Conservation (phyloP, 2,113 vertebrate species). For the Campylomormyrus numenius region DNA sequence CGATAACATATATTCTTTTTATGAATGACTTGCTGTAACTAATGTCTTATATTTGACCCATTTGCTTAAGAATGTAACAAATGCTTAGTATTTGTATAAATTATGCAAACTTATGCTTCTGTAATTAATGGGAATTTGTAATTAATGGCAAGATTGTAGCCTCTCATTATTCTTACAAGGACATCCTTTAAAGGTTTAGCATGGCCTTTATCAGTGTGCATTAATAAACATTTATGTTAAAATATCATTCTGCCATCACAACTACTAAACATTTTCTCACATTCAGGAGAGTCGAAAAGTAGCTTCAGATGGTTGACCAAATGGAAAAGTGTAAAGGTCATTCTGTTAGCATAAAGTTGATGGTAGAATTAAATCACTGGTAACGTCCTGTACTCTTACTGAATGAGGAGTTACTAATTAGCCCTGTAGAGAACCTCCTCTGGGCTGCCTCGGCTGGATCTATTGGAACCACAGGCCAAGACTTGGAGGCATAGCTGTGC, state of each 20-base stretch:
- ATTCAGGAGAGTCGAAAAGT: background rate
- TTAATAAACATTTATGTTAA: conserved; percentile 13
- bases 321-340: background rate
- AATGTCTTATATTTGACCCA: conserved; percentile 47
- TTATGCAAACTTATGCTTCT: conserved; percentile 57
- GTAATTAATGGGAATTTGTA: conserved; percentile 51
- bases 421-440: background rate
- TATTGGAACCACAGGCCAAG: background rate
- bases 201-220: conserved; percentile 16
- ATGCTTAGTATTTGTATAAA: conserved; percentile 50
- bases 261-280: background rate
- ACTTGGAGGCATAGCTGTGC: background rate
- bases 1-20: background rate
- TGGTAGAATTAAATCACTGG: background rate
- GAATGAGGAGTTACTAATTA: background rate
- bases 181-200: conserved; percentile 31
- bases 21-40: conserved; percentile 50
- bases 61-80: conserved; percentile 49
- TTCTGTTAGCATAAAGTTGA: background rate
- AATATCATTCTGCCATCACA: background rate
- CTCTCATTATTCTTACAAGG: conserved; percentile 58
- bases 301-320: background rate
- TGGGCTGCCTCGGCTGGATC: background rate
- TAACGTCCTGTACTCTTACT: background rate
- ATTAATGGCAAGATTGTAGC: conserved; percentile 44